Base-by-base conservation (phyloP, 2,113 vertebrate genomes). In the Corvus cornix region DNA sequence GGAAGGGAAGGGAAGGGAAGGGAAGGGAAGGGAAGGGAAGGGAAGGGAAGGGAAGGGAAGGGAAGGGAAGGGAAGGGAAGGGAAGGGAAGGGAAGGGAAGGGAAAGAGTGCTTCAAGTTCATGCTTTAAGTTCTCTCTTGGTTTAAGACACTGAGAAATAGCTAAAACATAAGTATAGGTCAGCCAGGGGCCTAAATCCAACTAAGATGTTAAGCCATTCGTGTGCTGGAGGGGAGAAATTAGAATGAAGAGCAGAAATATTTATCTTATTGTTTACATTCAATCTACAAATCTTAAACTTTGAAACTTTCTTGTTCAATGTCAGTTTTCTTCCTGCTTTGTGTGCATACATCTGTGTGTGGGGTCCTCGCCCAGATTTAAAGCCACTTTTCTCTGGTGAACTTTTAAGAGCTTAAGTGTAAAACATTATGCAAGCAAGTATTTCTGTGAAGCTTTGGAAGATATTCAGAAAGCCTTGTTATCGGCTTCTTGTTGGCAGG, bases 401-500 rank as follows among this genome's bases (percentile, higher is more conserved):
- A 93, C 62, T 90, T 95, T 95, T 94, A 94, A 96, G 93, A 73
- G 87, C 73, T 94, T 84, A 95, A 96, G 73, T 77, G 73, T 90
- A 89, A 96, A 96, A 84, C 53, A 83, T 84, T 91, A 87, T 93
- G 59, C 73, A 88, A 97, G 81, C 75, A 93, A 95, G 92, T 72
- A 76, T 84, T 96, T 95, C 93, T 97, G 94, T 95, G 95, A 97
- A 97, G 67, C 88, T 95, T 53, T 97, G 96, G 97, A 98, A 97
- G 95, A 92, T 56, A 84, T 96, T 98, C 89, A 96, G 96, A 96
- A 96, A 94, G 90, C 89, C 84, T 88, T 84, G 94, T 97, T 98
- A 98, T 97, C 97, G 74, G 93, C 86, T 97, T 97, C 91, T 95
- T 82, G 77, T 96, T 97, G 95, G 96, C 94, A 97, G 89, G 55